Percentiles rank a stretch among this genome's conserved stretches.
Conservation (phyloP, 2,113 vertebrate species). For the Cavia porcellus region DNA sequence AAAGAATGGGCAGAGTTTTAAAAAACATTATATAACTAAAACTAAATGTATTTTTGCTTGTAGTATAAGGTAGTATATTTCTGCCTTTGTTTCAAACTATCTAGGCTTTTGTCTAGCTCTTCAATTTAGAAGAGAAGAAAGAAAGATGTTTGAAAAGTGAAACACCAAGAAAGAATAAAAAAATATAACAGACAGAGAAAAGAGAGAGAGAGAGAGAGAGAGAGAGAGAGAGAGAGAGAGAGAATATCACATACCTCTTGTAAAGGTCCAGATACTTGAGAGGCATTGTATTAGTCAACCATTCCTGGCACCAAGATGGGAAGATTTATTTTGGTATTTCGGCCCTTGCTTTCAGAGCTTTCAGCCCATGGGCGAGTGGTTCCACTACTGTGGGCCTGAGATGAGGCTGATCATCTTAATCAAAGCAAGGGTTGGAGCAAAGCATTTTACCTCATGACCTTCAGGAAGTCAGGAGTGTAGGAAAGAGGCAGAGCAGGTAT, state of each 20-base stretch:
- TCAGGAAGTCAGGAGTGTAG: background rate
- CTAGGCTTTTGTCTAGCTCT: background rate
- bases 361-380: background rate
- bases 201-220: too few species aligned
- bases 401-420: background rate
- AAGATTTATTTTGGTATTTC: background rate
- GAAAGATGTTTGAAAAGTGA: background rate
- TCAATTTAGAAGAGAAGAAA: background rate
- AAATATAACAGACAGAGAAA: background rate
- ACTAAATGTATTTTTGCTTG: background rate
- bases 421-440: background rate
- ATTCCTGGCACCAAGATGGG: background rate
- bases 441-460: background rate
- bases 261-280: background rate
- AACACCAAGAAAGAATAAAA: background rate
- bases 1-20: background rate
- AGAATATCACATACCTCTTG: background rate
- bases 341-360: background rate
- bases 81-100: background rate
- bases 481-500: background rate
- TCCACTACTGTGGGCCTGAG: background rate
- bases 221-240: background rate
- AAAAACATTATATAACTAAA: background rate
- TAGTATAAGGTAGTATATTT: background rate
- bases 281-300: background rate